phyloP scores from a whole-genome alignment of 2,888 invertebrate genomes.

The Drosophila koepferae region DNA sequence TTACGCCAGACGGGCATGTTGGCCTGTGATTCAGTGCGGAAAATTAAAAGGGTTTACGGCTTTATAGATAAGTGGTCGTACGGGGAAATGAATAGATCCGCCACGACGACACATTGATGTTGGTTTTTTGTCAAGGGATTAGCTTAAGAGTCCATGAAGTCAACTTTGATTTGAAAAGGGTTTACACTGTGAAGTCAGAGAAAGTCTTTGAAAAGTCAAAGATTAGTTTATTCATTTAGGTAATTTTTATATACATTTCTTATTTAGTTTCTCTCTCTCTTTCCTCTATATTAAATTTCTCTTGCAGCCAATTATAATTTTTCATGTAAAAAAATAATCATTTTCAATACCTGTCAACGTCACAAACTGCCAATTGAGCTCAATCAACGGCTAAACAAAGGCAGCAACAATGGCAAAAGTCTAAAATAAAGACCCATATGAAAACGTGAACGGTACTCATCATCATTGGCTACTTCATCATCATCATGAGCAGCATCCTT shows the following conservation, averaged over 20 bases:
- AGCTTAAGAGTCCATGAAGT: not conserved
- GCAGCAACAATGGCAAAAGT: constrained; percentile 12
- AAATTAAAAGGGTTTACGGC: constrained; percentile 45
- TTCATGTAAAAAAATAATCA: too few relatives aligned
- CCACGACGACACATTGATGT: not conserved
- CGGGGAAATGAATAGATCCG: constrained; percentile 32
- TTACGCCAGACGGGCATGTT: constrained; percentile 18
- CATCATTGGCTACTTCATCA: not conserved
- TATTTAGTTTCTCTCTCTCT: too few relatives aligned
- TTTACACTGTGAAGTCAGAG: not conserved
- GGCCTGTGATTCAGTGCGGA: constrained; percentile 46
- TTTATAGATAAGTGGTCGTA: constrained; percentile 21
- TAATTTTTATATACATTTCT: too few relatives aligned
- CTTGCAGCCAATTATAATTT: not conserved
- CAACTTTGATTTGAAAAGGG: not conserved
- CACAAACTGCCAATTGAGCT: constrained; percentile 56
- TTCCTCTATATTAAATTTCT: not conserved
- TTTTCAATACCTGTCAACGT: constrained; percentile 61
- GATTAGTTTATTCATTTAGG: not conserved
- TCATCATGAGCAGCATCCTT: not conserved
- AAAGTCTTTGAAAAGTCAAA: not conserved
- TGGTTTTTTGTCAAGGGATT: constrained; percentile 20
- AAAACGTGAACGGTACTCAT: constrained; percentile 13
- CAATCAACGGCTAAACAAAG: constrained; percentile 32
- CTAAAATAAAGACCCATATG: constrained; percentile 23